Conservation (phyloP, 2,888 invertebrate species). For the Monopis laevigella region DNA sequence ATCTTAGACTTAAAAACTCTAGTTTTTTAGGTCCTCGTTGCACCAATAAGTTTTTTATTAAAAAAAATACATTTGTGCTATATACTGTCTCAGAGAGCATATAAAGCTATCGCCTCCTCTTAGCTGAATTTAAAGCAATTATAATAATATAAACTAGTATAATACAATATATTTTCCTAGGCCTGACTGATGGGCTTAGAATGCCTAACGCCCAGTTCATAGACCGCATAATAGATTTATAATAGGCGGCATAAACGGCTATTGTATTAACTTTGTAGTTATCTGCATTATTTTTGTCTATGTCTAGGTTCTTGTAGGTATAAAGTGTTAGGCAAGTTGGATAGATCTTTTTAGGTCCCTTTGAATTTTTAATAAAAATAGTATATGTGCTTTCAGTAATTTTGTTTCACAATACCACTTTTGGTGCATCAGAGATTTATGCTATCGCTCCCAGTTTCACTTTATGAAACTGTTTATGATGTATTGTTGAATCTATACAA, state of each 20-base stretch:
- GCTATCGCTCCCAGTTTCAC: no score
- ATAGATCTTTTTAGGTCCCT: neutral
- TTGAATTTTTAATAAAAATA: neutral
- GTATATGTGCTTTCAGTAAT: no score
- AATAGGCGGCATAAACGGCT: no score
- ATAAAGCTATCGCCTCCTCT: no score
- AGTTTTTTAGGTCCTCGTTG: neutral
- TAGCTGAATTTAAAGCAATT: no score
- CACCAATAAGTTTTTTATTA: neutral
- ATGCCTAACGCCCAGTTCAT: conserved; percentile 3
- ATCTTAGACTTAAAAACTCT: neutral
- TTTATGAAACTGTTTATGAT: no score
- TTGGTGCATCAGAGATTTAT: no score
- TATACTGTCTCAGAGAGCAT: no score
- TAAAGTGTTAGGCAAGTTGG: neutral
- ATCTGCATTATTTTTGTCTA: neutral
- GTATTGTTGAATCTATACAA: no score
- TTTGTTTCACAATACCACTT: no score
- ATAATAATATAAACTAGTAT: conserved; percentile 3
- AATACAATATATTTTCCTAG: conserved; percentile 8
- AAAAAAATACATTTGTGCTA: no score
- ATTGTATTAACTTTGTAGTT: no score
- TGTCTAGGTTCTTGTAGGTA: neutral
- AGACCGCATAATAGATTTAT: conserved; percentile 5
- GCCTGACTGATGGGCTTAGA: conserved; percentile 8